phyloP scores from a whole-genome alignment of 2,888 invertebrate species.

The Odontothrips loti region DNA sequence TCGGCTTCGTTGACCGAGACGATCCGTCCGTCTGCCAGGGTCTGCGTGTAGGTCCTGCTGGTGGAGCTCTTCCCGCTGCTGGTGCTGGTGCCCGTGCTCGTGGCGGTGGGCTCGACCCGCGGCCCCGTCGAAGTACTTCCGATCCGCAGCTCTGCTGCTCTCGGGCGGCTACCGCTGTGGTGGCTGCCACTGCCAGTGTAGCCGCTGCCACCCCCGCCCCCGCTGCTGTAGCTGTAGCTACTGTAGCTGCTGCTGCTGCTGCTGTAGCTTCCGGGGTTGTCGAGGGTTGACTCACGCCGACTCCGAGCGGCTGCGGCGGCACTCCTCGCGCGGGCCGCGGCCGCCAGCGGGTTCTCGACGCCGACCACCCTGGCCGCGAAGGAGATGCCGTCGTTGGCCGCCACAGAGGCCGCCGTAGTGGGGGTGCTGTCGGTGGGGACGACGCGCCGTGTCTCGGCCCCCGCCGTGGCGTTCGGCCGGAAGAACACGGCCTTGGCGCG shows the following conservation, averaged over 20 bases:
- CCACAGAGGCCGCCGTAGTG: neutral
- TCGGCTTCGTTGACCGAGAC: neutral
- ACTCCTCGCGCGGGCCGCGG: neutral
- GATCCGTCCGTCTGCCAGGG: neutral
- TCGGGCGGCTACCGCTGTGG: neutral
- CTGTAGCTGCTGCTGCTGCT: neutral
- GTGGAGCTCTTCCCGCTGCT: neutral
- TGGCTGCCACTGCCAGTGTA: too few relatives aligned
- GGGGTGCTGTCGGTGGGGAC: neutral
- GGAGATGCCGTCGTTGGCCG: conserved; percentile 5
- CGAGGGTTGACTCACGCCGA: neutral
- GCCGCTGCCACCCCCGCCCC: neutral
- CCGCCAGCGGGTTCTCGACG: conserved; percentile 10
- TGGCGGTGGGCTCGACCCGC: neutral
- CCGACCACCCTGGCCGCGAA: neutral
- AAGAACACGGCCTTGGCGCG: conserved; percentile 19
- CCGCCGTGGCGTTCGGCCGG: conserved; percentile 11
- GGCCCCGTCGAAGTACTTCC: neutral
- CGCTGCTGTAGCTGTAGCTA: neutral
- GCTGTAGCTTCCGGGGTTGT: neutral
- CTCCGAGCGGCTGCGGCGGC: neutral
- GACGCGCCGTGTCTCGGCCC: neutral
- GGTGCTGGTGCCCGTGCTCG: neutral
- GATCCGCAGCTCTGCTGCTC: neutral
- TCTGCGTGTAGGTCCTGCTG: neutral